Percentiles rank a stretch among this genome's conserved stretches.
These are phyloP conservation scores for Notolabrus celidotus DNA, from an alignment of 2,797 vertebrate genomes.

Conservation along the genomic window DNA sequence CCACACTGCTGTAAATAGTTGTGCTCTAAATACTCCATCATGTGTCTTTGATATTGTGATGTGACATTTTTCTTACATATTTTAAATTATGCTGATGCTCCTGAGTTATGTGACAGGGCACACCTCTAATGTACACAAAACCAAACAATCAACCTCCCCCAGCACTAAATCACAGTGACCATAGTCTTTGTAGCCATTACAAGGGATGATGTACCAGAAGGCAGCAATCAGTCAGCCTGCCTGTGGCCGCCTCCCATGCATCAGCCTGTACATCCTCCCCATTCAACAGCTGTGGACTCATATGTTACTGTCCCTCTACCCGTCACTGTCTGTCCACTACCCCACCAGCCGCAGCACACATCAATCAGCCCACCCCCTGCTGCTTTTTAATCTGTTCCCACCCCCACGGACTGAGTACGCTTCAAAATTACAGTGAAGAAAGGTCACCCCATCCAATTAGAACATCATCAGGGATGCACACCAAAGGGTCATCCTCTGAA, in stretches of 20 bases:
- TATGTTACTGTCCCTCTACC: slow-evolving; percentile 74
- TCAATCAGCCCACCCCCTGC: slow-evolving; percentile 73
- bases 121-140: not conserved
- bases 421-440: slow-evolving; percentile 84
- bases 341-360: slow-evolving; percentile 62
- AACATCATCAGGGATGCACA: slow-evolving; percentile 94
- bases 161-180: slow-evolving; percentile 4
- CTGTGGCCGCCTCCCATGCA: slow-evolving; percentile 54
- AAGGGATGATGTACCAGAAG: slow-evolving; percentile 59
- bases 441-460: slow-evolving; percentile 97
- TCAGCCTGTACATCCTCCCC: slow-evolving; percentile 54
- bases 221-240: slow-evolving; percentile 61
- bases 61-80: not conserved
- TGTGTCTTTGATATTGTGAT: no score
- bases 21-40: no score
- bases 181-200: slow-evolving; percentile 29
- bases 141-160: slow-evolving; percentile 14
- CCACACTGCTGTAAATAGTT: not conserved
- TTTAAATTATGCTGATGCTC: not conserved
- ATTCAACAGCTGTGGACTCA: slow-evolving; percentile 69
- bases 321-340: slow-evolving; percentile 69
- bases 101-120: not conserved
- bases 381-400: slow-evolving; percentile 79
- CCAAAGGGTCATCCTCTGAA: slow-evolving; percentile 64
- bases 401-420: slow-evolving; percentile 56